Evolutionary conservation across 2,113 vertebrate genomes (phyloP).

Genomic region (Eonycteris spelaea): DNA sequence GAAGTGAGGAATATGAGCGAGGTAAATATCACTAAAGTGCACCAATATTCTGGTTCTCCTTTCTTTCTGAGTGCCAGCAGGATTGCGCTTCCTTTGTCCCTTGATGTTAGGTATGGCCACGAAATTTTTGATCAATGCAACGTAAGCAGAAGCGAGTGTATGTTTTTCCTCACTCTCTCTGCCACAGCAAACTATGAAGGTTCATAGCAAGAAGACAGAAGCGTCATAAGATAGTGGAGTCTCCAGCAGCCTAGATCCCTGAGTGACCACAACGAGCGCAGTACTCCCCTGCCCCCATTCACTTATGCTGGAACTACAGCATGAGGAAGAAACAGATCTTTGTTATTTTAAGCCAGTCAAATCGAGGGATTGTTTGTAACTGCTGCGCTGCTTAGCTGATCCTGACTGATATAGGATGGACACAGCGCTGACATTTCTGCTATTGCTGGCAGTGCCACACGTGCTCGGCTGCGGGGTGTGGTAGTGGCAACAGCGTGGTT

Average conservation of each 20-base stretch:
- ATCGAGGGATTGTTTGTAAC: neutral
- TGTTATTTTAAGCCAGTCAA: constrained; percentile 9
- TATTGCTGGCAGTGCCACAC: neutral
- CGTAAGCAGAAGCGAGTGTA: neutral
- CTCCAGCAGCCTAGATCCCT: neutral
- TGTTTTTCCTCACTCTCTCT: neutral
- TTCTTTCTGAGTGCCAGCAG: constrained; percentile 10
- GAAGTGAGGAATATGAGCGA: neutral
- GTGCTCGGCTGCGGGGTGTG: neutral
- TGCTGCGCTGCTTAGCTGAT: neutral
- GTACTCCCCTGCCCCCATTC: too few relatives aligned
- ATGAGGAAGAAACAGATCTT: constrained; percentile 1
- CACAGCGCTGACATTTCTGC: constrained; percentile 30
- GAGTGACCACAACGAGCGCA: neutral
- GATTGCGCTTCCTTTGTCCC: neutral
- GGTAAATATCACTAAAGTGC: neutral
- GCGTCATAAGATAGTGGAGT: neutral
- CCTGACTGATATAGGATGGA: neutral
- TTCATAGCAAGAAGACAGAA: neutral
- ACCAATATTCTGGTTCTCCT: constrained; percentile 31
- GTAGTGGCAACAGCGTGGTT: neutral
- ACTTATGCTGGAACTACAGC: neutral
- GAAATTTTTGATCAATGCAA: neutral
- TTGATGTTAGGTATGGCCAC: neutral
- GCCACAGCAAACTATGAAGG: neutral